A percentile compares a stretch with the other conserved stretches of the same genome.
Conservation (phyloP, 2,888 invertebrate species). For the Lepidocyrtoides sp. region DNA sequence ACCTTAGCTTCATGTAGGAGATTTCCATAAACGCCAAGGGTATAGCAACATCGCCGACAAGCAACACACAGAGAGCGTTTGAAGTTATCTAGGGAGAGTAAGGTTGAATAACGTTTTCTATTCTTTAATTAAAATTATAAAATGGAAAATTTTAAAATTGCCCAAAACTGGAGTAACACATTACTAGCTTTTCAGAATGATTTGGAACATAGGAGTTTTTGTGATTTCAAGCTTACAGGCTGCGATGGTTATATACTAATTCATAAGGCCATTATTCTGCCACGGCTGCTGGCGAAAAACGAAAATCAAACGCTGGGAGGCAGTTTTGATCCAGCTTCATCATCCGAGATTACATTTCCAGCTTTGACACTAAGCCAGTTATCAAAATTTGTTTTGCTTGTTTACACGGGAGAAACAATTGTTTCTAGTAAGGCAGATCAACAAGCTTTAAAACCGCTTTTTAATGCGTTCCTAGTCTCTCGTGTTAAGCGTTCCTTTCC, state of each 20-base stretch:
- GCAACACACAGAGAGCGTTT: too few relatives aligned
- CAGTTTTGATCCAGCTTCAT: neutral
- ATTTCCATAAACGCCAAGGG: too few relatives aligned
- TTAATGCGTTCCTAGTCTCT: neutral
- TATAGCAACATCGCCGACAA: too few relatives aligned
- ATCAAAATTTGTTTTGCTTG: neutral
- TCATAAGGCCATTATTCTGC: too few relatives aligned
- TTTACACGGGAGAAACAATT: conserved; percentile 5
- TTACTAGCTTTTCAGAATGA: neutral
- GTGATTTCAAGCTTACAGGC: neutral
- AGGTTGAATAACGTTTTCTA: too few relatives aligned
- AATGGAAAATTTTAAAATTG: neutral
- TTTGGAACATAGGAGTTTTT: neutral
- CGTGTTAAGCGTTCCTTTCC: neutral
- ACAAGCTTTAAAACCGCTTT: neutral
- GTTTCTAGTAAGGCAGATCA: neutral
- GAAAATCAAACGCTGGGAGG: neutral
- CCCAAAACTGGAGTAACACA: neutral
- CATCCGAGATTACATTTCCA: neutral
- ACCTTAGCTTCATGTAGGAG: too few relatives aligned
- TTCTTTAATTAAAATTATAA: neutral
- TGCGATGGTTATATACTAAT: neutral
- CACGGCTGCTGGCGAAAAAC: neutral
- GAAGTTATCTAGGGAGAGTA: too few relatives aligned
- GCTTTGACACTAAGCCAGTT: neutral